Evolutionary conservation across 2,797 vertebrate genomes (phyloP).

Genomic region (Austrolebias charrua): DNA sequence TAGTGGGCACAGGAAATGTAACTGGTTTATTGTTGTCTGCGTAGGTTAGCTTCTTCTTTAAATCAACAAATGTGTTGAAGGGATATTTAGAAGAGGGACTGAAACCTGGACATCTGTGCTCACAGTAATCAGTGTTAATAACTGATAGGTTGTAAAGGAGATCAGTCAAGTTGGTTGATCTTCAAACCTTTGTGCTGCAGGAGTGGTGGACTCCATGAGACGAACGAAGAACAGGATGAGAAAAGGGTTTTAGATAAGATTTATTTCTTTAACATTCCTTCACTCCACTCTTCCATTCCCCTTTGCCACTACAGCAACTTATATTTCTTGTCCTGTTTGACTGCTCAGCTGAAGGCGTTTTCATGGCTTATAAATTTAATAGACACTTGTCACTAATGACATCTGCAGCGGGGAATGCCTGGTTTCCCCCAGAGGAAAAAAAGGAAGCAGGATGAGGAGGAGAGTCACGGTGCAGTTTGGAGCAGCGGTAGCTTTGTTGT

Average conservation of each 20-base stretch:
- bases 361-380: conserved; percentile 77
- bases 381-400: conserved; percentile 75
- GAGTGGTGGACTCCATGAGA: conserved; percentile 10
- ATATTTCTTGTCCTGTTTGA: conserved; percentile 29
- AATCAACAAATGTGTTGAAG: neutral
- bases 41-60: too few species aligned
- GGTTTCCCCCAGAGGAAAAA: conserved; percentile 25
- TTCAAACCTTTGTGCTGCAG: conserved; percentile 25
- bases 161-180: conserved; percentile 44
- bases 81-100: neutral
- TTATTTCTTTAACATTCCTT: conserved; percentile 40
- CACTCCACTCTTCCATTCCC: conserved; percentile 24
- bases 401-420: conserved; percentile 56
- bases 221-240: conserved; percentile 5
- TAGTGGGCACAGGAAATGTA: too few species aligned
- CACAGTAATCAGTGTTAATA: conserved; percentile 15
- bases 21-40: too few species aligned
- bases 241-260: conserved; percentile 29
- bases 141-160: conserved; percentile 65
- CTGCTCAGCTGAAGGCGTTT: conserved; percentile 63
- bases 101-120: neutral
- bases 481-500: conserved; percentile 49
- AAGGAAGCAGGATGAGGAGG: conserved; percentile 22
- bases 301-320: conserved; percentile 33
- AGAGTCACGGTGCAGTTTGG: conserved; percentile 45